Evolutionary conservation across 2,797 vertebrate genomes (phyloP).

Genomic region (Chelidonichthys spinosus): DNA sequence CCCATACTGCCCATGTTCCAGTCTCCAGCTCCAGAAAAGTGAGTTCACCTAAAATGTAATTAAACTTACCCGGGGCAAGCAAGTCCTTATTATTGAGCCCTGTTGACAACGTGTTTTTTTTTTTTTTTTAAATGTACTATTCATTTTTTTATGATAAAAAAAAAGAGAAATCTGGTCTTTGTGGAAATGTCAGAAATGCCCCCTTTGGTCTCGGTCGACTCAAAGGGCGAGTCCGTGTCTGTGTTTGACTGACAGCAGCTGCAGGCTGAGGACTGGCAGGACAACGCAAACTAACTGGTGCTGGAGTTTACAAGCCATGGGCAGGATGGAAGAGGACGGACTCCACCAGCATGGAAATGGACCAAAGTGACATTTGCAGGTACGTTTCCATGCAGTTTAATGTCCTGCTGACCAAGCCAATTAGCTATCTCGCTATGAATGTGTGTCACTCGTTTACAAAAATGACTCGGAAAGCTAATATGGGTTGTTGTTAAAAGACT

Average conservation of each 20-base stretch:
- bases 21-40: neutral
- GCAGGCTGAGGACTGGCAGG: neutral
- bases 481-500: neutral
- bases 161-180: neutral
- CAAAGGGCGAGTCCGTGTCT: neutral
- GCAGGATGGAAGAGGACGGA: neutral
- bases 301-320: neutral
- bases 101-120: neutral
- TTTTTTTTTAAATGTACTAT: neutral
- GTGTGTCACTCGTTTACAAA: too few relatives aligned
- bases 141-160: neutral
- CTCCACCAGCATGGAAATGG: neutral
- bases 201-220: neutral
- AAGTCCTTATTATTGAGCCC: neutral
- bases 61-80: neutral
- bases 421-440: neutral
- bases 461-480: neutral
- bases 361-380: neutral
- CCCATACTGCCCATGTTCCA: neutral
- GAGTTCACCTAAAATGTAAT: too few relatives aligned
- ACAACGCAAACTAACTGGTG: neutral
- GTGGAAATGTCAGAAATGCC: neutral
- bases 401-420: neutral
- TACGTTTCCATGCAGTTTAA: neutral
- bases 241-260: constrained; percentile 1